Evolutionary conservation across 2,113 vertebrate species (phyloP).

Genomic region (Pelusios castaneus): DNA sequence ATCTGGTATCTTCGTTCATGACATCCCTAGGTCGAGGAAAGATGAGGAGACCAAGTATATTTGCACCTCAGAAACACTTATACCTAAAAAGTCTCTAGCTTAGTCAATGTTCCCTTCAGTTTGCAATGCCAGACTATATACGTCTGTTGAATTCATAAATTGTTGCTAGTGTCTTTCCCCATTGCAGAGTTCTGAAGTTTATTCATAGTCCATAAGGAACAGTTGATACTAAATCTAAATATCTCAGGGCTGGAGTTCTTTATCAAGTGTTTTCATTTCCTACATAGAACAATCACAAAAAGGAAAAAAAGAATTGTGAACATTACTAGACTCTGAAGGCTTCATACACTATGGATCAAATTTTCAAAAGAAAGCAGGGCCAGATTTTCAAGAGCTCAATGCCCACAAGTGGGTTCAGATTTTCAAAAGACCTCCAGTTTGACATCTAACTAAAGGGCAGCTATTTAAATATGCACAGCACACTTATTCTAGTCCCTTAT

Average conservation of each 20-base stretch:
- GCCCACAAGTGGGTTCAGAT: no score
- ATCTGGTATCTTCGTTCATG: conserved; percentile 73
- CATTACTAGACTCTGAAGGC: no score
- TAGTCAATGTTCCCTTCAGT: not conserved
- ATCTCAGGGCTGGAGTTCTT: conserved; percentile 77
- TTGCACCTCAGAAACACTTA: not conserved
- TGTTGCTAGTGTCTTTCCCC: conserved; percentile 79
- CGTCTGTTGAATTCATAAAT: conserved; percentile 78
- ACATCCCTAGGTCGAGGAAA: conserved; percentile 75
- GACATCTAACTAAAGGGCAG: no score
- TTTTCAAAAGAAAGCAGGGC: no score
- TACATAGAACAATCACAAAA: conserved; percentile 11
- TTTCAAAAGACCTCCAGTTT: no score
- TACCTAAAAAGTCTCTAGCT: not conserved
- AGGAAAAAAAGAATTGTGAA: conserved; percentile 5
- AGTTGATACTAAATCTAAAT: conserved; percentile 75
- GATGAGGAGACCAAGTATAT: not conserved
- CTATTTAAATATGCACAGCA: not conserved
- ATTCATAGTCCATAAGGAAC: conserved; percentile 81
- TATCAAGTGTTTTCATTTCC: conserved; percentile 83
- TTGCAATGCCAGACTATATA: conserved; percentile 40
- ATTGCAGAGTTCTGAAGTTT: conserved; percentile 77
- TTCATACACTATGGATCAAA: no score
- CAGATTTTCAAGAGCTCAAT: no score
- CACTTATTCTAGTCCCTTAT: not conserved